Base-by-base conservation (phyloP, 1,140 invertebrate species). In the Oryctes rhinoceros region DNA sequence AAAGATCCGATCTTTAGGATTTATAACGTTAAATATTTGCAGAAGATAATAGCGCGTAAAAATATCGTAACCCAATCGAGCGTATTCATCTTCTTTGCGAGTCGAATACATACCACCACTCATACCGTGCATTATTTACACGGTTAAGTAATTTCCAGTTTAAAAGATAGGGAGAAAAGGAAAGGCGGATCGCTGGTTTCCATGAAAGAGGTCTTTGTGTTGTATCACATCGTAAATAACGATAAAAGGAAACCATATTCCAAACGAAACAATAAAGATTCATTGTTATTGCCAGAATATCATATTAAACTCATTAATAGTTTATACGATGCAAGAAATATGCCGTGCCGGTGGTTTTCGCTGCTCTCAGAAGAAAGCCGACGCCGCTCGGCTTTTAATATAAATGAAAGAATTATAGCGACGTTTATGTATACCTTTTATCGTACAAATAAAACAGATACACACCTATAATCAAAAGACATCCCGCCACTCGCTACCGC, bases 231-330 rank as follows among this genome's bases (percentile, higher is more conserved):
- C 65, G 65, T 71, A 71, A 71, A 71, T 71, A 71, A 71, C 65
- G 65, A 71, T 71, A 71, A 71, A 71, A 71, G 65, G 65, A 48
- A 76, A 76, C 18, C 75, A 76, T 76, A 47, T 76, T 44, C 47
- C 44, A 47, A 76, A 76, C 75, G 47, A 39, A 76, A 76, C 75
- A 76, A 76, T 76, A 76, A 76, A 76, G 75, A 76, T 76, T 76
- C 75, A 76, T 76, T 76, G 75, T 76, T 76, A 76, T 76, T 76
- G 47, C 75, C 47, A 76, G 37, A 76, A 76, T 76, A 76, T 76
- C 75, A 49, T 47, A 76, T 76, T 76, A 76, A 76, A 47, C 37
- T 49, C 75, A 47, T 76, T 76, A 76, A 76, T 76, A 44, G 75
- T 76, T 76, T 76, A 76, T 49, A 76, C 47, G 47, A 76, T 47